phyloP scores from a whole-genome alignment of 2,797 vertebrate species.

The Buceros bicornis region DNA sequence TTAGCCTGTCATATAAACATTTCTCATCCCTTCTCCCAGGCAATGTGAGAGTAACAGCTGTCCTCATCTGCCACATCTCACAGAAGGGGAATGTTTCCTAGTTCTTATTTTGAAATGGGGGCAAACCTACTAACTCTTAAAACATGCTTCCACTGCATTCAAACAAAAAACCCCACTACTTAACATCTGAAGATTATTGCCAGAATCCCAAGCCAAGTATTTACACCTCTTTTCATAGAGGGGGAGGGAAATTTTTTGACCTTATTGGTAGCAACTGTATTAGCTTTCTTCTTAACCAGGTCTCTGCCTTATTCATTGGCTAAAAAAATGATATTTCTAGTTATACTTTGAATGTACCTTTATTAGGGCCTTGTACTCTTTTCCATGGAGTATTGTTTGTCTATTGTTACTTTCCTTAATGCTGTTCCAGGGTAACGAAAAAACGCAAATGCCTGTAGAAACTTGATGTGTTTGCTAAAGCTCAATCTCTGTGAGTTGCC shows the following conservation, averaged over 20 bases:
- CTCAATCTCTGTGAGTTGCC: not conserved
- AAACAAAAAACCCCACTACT: not conserved
- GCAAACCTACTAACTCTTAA: not conserved
- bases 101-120: slow-evolving; percentile 11
- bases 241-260: not conserved
- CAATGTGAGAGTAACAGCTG: not conserved
- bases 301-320: not conserved
- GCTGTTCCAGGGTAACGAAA: not conserved
- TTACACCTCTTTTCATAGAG: not conserved
- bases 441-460: not conserved
- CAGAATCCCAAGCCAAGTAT: not conserved
- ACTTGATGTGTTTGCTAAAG: not conserved
- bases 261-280: not conserved
- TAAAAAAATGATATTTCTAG: not conserved
- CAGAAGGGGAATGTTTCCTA: not conserved
- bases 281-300: not conserved
- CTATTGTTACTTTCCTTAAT: not conserved
- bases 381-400: not conserved
- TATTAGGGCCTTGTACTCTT: not conserved
- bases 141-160: not conserved
- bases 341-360: not conserved
- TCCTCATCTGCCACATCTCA: not conserved
- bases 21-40: not conserved
- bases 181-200: not conserved
- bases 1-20: not conserved